Evolutionary conservation across 2,113 vertebrate genomes (phyloP).

Genomic region (Cavia porcellus): DNA sequence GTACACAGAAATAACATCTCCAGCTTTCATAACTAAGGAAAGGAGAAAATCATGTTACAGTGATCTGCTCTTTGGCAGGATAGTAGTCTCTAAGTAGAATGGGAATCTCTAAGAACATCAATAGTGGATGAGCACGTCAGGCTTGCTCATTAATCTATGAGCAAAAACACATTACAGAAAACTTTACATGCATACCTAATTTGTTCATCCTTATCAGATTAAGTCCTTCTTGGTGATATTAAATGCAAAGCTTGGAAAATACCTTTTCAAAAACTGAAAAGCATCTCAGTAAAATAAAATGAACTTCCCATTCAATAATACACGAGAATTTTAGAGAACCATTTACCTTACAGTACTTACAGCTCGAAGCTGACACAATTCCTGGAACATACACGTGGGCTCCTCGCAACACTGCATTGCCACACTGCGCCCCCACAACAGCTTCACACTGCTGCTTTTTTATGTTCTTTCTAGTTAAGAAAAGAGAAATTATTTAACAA

Average conservation of each 20-base stretch:
- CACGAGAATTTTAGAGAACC: not conserved
- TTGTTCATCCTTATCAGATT: not conserved
- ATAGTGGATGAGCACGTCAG: not conserved
- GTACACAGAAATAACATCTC: conserved; percentile 94
- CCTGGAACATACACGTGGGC: conserved; percentile 96
- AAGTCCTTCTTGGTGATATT: not conserved
- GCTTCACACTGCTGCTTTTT: conserved; percentile 89
- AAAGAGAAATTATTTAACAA: not conserved
- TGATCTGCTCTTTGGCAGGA: not conserved
- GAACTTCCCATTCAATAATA: not conserved
- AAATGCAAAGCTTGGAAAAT: not conserved
- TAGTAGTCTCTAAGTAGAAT: not conserved
- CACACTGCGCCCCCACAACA: conserved; percentile 96
- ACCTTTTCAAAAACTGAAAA: not conserved
- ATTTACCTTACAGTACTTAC: conserved; percentile 85
- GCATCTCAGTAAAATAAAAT: not conserved
- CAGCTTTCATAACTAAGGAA: conserved; percentile 93
- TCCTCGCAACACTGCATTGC: conserved; percentile 95
- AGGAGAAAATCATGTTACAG: conserved; percentile 57
- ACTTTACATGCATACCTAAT: not conserved
- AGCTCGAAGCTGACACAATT: conserved; percentile 92
- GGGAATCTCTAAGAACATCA: not conserved
- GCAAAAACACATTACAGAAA: not conserved
- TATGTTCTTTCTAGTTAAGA: conserved; percentile 86
- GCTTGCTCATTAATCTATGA: not conserved